phyloP scores from a whole-genome alignment of 2,113 vertebrate genomes.

The Theropithecus gelada region DNA sequence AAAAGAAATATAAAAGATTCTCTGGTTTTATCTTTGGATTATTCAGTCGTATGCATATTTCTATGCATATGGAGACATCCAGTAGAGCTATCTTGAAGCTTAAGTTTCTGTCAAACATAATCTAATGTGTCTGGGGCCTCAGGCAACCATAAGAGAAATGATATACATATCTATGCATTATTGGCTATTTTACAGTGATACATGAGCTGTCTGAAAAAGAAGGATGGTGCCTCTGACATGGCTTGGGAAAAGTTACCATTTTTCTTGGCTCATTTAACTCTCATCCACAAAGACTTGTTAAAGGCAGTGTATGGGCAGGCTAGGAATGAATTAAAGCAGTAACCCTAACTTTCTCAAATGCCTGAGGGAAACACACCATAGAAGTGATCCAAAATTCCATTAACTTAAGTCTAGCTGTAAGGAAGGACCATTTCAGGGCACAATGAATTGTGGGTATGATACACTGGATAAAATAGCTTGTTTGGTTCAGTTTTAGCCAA shows the following conservation, averaged over 20 bases:
- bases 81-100: not conserved
- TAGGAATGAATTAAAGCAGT: not conserved
- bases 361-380: not conserved
- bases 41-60: not conserved
- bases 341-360: not conserved
- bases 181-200: not conserved
- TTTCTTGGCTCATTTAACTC: not conserved
- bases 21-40: slow-evolving; percentile 27
- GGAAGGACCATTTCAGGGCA: not conserved
- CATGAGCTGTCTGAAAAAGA: not conserved
- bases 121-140: not conserved
- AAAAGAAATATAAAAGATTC: not conserved
- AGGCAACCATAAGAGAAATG: not conserved
- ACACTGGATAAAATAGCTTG: not conserved
- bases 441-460: not conserved
- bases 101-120: not conserved
- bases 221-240: not conserved
- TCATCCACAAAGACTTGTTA: not conserved
- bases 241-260: not conserved
- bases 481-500: not conserved
- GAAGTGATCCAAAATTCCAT: not conserved
- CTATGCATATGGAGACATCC: not conserved
- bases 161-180: not conserved
- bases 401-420: not conserved
- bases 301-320: not conserved